phyloP scores from a whole-genome alignment of 2,113 vertebrate genomes.

The Chrysemys picta region DNA sequence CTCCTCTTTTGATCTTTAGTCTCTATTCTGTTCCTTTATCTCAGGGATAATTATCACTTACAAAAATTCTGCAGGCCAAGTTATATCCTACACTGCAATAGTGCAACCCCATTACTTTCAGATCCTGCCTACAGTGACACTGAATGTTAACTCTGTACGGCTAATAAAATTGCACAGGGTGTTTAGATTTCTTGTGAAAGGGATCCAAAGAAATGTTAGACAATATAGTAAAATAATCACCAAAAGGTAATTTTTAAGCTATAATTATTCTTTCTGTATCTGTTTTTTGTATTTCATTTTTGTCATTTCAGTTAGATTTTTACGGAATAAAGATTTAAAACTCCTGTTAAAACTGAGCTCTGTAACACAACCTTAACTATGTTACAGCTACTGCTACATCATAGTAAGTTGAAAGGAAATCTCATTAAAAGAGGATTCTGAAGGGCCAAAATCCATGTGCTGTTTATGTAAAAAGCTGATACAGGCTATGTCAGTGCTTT shows the following conservation, averaged over 20 bases:
- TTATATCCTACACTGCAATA: not conserved
- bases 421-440: slow-evolving; percentile 50
- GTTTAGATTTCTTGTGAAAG: not conserved
- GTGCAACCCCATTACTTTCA: slow-evolving; percentile 3
- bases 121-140: not conserved
- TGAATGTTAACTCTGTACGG: not conserved
- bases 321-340: slow-evolving; percentile 38
- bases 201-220: not conserved
- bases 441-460: too few relatives aligned
- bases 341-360: not conserved
- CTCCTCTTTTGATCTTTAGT: not conserved
- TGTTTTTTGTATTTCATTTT: not conserved
- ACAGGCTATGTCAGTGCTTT: too few relatives aligned
- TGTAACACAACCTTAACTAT: not conserved
- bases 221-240: not conserved
- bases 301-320: slow-evolving; percentile 7
- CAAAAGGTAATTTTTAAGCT: not conserved
- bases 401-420: slow-evolving; percentile 48
- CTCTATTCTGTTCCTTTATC: not conserved
- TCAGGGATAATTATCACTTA: slow-evolving; percentile 19
- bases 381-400: not conserved
- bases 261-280: not conserved
- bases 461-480: too few relatives aligned
- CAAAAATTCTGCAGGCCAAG: not conserved
- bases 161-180: not conserved